Percentiles rank a stretch among this genome's conserved stretches.
Evolutionary conservation across 2,888 invertebrate species (phyloP).

Genomic region (Thalpophila matura): DNA sequence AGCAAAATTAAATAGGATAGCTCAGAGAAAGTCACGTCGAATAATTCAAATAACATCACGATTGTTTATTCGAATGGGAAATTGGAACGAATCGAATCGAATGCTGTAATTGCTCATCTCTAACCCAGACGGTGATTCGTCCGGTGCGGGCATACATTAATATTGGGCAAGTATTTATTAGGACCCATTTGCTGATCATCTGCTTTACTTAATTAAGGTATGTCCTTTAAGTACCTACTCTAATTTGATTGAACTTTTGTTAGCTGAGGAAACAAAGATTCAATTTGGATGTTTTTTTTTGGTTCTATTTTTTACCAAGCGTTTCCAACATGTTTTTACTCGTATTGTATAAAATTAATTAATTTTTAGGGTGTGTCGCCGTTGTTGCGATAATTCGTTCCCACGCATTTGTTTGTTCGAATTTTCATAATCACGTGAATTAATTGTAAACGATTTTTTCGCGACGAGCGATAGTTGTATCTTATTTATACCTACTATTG

Average conservation of each 20-base stretch:
- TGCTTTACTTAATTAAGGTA: constrained; percentile 40
- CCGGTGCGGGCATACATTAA: constrained; percentile 44
- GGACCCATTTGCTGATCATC: constrained; percentile 40
- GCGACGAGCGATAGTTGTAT: too few relatives aligned
- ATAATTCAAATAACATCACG: constrained; percentile 28
- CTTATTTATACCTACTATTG: too few relatives aligned
- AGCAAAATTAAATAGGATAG: constrained; percentile 20
- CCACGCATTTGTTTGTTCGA: too few relatives aligned
- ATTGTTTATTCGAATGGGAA: constrained; percentile 45
- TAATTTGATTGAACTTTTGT: constrained; percentile 30
- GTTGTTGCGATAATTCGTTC: too few relatives aligned
- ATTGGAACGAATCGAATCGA: constrained; percentile 28
- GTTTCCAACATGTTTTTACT: not conserved
- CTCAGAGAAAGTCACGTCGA: constrained; percentile 29
- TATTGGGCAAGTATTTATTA: constrained; percentile 48
- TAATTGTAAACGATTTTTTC: too few relatives aligned
- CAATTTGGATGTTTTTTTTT: not conserved
- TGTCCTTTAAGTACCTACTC: constrained; percentile 25
- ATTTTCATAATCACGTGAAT: too few relatives aligned
- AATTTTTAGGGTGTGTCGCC: too few relatives aligned
- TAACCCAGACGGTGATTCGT: constrained; percentile 16
- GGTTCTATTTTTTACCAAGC: not conserved
- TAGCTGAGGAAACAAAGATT: not conserved
- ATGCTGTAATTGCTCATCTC: constrained; percentile 18
- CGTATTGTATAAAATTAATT: too few relatives aligned